Base-by-base conservation (phyloP, 1,140 invertebrate genomes). In the Propsilocerus akamusi region DNA sequence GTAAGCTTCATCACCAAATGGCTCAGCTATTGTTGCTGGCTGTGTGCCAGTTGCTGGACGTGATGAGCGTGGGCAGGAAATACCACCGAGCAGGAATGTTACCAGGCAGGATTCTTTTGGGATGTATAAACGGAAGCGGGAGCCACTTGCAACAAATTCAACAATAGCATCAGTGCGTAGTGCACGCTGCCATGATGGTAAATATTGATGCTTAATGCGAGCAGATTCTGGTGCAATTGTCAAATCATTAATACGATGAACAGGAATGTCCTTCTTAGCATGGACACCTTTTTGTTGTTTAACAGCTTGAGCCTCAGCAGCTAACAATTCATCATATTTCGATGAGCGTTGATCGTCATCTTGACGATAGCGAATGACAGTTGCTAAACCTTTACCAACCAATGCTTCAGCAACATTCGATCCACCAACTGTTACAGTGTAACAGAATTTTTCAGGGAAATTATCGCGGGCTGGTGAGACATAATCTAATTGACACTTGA, bases 271-370 rank as follows among this genome's bases (percentile, higher is more conserved):
- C 66, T 94, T 92, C 61, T 91, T 91, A 10, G 80, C 77, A 57
- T 90, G 82, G 11, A 95, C 59, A 26, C 92, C 91, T 55, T 89
- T 77, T 14, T 72, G 70, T 3, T 81, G 80, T 67, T 97, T 97
- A 46, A 79, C 74, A 1, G 96, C 96, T 61, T 94, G 90, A 12
- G 77, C 76, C 71, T 99, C 95, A 6, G 96, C 95, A 53, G 86
- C 81, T 30, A 95, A 66, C n/a, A 99, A 68, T 46, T 87, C 81
- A 65, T 97, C 94, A 64, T 98, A 99, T 49, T 85, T 80, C 1
- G 86, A 83, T 23, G 94, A 95, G 51, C 95, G 77, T 62, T 97
- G 89, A 63, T 99, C 94, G 65, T 97, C 92, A 64, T 97, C 93
- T 61, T 89, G 86, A 49, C 89, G 74, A 60, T 99, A 94, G 49